Evolutionary conservation across 2,888 invertebrate species (phyloP).

Genomic region (Lordiphosa andalusiaca): DNA sequence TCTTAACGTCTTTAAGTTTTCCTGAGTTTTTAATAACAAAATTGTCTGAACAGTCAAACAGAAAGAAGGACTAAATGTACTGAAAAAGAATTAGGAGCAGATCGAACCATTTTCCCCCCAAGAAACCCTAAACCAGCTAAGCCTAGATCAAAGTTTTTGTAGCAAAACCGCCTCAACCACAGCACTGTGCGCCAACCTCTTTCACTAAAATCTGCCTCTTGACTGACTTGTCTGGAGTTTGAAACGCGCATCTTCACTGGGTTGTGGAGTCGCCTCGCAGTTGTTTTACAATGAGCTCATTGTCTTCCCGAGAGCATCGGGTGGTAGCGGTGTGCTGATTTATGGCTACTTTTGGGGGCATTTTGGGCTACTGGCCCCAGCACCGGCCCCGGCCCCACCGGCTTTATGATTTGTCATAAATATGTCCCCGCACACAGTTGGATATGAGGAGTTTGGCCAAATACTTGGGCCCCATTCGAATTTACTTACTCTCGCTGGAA

Average conservation of each 20-base stretch:
- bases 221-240: conserved; percentile 22
- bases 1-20: too few relatives aligned
- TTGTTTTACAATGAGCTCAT: conserved; percentile 58
- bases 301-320: conserved; percentile 29
- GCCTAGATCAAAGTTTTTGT: too few relatives aligned
- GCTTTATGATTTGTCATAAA: conserved; percentile 71
- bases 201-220: conserved; percentile 28
- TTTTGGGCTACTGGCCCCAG: conserved; percentile 30
- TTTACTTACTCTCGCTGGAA: conserved; percentile 85
- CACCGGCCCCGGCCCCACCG: background rate
- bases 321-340: conserved; percentile 74
- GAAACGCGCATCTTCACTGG: background rate
- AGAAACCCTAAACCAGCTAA: too few relatives aligned
- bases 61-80: too few relatives aligned
- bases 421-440: conserved; percentile 47
- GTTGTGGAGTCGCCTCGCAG: conserved; percentile 1
- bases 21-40: too few relatives aligned
- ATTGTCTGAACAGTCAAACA: too few relatives aligned
- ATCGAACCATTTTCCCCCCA: too few relatives aligned
- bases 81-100: too few relatives aligned
- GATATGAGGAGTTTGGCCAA: too few relatives aligned
- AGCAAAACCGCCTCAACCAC: too few relatives aligned
- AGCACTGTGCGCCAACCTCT: conserved; percentile 23
- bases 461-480: background rate
- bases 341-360: conserved; percentile 59